Base-by-base conservation (phyloP, 1,140 invertebrate genomes). In the Dreissena polymorpha region DNA sequence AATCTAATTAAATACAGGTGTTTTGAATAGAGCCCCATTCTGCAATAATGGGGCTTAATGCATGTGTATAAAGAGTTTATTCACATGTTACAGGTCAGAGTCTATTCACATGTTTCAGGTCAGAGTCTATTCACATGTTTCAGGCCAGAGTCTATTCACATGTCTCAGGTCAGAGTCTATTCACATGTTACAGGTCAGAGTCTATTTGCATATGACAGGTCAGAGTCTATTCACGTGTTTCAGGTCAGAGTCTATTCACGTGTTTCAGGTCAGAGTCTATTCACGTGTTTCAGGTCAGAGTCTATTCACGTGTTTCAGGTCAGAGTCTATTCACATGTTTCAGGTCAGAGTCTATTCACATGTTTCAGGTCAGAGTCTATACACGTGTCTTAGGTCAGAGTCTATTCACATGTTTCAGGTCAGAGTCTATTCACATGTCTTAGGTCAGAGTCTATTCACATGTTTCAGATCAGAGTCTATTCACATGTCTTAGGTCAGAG, bases 341-440 rank as follows among this genome's bases (percentile, higher is more conserved):
- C 88, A 96, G 96, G 87, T 96, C 96, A 0, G 96, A 97, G 93
- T 96, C 97, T 0, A 96, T 98, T 69, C 96, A 97, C 92, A 96
- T 96, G 16, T 95, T 87, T 93, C 95, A 86, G 95, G 95, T 1
- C 84, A n/a, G 87, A 16, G 94, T 94, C 84, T 90, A 93, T 50
- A 87, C 92, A 53, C 90, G 94, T 75, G 93, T 96, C n/a, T n/a
- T n/a, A n/a, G n/a, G n/a, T n/a, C n/a, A n/a, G n/a, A n/a, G n/a
- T n/a, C n/a, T n/a, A n/a, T n/a, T n/a, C n/a, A n/a, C n/a, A n/a
- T 86, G 49, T 85, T 91, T 8, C 88, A 96, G 96, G 87, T 96
- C 96, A 0, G 96, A 97, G 93, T 96, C 97, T 0, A 96, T 98
- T 69, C 96, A 97, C 92, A 96, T 96, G 16, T n/a, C n/a, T n/a